These are phyloP conservation scores for Oophaga sylvatica DNA, from an alignment of 2,797 vertebrate genomes.

Conservation along the genomic window DNA sequence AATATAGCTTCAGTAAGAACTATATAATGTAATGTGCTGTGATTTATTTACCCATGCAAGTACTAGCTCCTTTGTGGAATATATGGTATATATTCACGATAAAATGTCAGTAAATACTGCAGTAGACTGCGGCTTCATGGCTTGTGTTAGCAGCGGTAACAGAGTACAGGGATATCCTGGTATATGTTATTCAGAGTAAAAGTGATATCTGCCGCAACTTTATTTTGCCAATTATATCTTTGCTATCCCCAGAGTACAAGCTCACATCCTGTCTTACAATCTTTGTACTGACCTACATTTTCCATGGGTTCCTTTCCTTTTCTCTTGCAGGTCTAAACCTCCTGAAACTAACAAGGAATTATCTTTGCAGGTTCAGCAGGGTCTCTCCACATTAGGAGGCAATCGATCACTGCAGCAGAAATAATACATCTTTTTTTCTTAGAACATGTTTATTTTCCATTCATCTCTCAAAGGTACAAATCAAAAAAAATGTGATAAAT, in stretches of 20 bases:
- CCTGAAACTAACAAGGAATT: slow-evolving; percentile 42
- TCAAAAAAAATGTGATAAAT: slow-evolving; percentile 30
- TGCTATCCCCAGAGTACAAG: slow-evolving; percentile 33
- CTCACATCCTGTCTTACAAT: slow-evolving; percentile 48
- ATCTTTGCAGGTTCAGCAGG: slow-evolving; percentile 44
- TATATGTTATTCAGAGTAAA: slow-evolving; percentile 24
- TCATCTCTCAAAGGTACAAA: slow-evolving; percentile 45
- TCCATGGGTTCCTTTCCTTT: slow-evolving; percentile 22
- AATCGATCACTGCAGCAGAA: slow-evolving; percentile 50
- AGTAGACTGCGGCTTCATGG: slow-evolving; percentile 12
- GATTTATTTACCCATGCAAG: not conserved
- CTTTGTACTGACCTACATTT: slow-evolving; percentile 41
- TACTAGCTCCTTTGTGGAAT: not conserved
- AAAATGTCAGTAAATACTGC: slow-evolving; percentile 16
- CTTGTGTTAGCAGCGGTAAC: not conserved
- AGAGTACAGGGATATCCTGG: slow-evolving; percentile 6
- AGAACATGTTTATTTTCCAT: slow-evolving; percentile 49
- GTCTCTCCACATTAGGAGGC: slow-evolving; percentile 48
- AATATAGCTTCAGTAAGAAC: not conserved
- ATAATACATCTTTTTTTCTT: slow-evolving; percentile 45
- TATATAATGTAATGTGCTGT: not conserved
- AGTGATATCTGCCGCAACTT: slow-evolving; percentile 36
- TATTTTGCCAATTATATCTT: slow-evolving; percentile 54
- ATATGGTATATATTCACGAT: not conserved
- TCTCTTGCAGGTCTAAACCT: slow-evolving; percentile 18